Percentiles rank a stretch among this genome's conserved stretches.
Conservation (phyloP, 2,797 vertebrate genomes). For the Pseudopleuronectes americanus region DNA sequence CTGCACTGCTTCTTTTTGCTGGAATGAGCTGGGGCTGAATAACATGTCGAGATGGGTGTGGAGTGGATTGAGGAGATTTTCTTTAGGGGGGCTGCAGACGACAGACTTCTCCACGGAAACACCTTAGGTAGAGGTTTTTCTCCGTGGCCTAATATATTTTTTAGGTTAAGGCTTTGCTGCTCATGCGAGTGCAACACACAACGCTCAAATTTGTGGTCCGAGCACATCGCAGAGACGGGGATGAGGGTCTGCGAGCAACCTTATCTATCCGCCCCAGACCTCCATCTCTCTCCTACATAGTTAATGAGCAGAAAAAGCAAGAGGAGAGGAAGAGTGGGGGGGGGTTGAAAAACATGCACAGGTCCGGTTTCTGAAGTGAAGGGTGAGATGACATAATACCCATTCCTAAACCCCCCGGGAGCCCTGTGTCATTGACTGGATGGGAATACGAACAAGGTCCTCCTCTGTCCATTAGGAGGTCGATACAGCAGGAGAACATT, state of each 20-base stretch:
- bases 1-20: conserved; percentile 8
- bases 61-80: conserved; percentile 1
- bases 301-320: conserved; percentile 77
- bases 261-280: conserved; percentile 73
- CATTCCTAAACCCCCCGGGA: conserved; percentile 75
- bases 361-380: conserved; percentile 82
- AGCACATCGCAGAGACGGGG: conserved; percentile 46
- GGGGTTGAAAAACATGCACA: conserved; percentile 46
- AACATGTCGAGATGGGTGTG: conserved; percentile 7
- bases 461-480: conserved; percentile 86
- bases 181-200: conserved; percentile 26
- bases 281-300: conserved; percentile 78
- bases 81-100: neutral
- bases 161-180: conserved; percentile 27
- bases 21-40: conserved; percentile 21
- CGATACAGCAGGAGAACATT: conserved; percentile 83
- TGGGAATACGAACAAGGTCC: conserved; percentile 82
- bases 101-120: neutral
- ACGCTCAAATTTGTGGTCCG: conserved; percentile 40
- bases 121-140: neutral
- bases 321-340: conserved; percentile 50
- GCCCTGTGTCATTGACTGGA: conserved; percentile 80
- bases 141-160: conserved; percentile 3
- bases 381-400: conserved; percentile 83
- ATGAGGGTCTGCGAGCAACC: conserved; percentile 63